Conservation (phyloP, 2,113 vertebrate species). For the Carlito syrichta region DNA sequence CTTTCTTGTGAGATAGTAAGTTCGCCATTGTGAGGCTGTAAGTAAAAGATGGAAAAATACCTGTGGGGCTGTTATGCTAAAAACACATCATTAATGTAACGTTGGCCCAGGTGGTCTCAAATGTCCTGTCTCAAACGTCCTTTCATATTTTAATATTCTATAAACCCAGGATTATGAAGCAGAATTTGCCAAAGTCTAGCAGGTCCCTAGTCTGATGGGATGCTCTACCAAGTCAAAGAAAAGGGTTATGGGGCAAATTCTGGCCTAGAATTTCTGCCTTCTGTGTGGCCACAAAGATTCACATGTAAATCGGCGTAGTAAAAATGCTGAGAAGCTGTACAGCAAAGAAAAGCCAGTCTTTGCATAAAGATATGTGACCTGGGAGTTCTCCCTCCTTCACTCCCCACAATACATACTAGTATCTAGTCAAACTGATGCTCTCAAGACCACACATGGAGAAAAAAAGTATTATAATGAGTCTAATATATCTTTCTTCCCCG, state of each 20-base stretch:
- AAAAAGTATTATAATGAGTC: neutral
- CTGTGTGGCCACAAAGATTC: neutral
- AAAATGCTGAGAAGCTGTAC: neutral
- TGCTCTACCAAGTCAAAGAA: neutral
- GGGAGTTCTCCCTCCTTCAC: neutral
- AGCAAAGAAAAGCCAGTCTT: neutral
- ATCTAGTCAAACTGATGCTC: neutral
- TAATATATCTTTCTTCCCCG: neutral
- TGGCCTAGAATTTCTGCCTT: neutral
- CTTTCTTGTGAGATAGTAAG: neutral
- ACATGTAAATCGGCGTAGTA: accelerated
- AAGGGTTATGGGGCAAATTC: neutral
- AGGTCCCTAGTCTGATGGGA: neutral
- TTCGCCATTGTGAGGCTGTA: neutral
- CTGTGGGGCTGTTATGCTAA: neutral
- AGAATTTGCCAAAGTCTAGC: neutral
- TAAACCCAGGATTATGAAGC: neutral
- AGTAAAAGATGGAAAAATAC: neutral
- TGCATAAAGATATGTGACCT: neutral
- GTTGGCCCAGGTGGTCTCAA: neutral
- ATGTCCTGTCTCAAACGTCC: neutral
- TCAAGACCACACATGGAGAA: neutral
- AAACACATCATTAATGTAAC: neutral
- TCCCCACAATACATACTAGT: neutral
- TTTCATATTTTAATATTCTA: neutral